Evolutionary conservation across 2,797 vertebrate species (phyloP), one percentile per base, ranked within the genome.

Genomic region (Anisognathus igniventris): DNA sequence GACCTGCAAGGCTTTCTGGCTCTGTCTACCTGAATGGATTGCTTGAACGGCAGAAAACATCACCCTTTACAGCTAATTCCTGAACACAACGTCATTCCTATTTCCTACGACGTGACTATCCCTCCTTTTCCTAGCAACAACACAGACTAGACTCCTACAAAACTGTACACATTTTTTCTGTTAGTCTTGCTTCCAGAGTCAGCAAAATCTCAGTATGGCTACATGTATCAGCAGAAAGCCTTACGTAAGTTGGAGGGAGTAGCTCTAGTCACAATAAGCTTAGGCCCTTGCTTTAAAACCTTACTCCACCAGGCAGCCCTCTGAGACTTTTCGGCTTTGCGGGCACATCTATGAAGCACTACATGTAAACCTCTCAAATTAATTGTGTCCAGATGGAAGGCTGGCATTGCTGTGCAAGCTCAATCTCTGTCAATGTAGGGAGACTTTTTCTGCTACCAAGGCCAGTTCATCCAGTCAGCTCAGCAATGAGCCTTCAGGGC

Each of bases 351-450:
- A 23, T 12, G 24, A 14, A 57, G 23, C 25, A 64, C 33, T 51
- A 25, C 12, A 35, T 4, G 77, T 12, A 77, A 88, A 62, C 11
- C 22, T 37, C 33, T 14, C 9, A 14, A 73, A 73, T 30, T 25
- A 75, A 82, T 14, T 57, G 19, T 57, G 50, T 14, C 47, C 51
- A 45, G 24, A 33, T 28, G n/a, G 57, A 66, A 64, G 22, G 27
- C 0, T 73, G 27, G 33, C 57, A 48, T 21, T 76, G 67, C 51
- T 3, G 2, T 18, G 25, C 1, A 5, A 89, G 20, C 48, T 67
- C 6, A 1, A 3, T 14, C 64, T 91, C 74, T 25, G 70, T 31
- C 0, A 0, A 22, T 3, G 6, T 0, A 64, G 58, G 14, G 21
- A 58, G 73, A 25, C 0, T 1, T 28, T 39, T 84, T 72, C 76